phyloP scores from a whole-genome alignment of 2,113 vertebrate species.

The Perccottus glenii region DNA sequence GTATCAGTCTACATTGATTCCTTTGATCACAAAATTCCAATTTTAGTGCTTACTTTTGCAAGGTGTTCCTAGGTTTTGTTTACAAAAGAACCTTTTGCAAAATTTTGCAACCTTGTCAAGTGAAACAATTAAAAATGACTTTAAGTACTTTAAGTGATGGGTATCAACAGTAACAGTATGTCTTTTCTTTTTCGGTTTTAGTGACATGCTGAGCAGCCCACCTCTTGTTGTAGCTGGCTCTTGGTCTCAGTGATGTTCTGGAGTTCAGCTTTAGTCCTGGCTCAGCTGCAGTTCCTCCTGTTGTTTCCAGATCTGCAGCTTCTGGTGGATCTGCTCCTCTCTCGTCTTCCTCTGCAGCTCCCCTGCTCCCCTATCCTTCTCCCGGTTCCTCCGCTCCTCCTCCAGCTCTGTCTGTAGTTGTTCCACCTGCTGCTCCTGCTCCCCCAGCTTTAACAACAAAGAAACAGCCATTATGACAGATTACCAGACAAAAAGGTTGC shows the following conservation, averaged over 20 bases:
- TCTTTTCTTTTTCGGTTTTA: too few relatives aligned
- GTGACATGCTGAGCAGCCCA: constrained; percentile 8
- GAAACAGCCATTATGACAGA: background rate
- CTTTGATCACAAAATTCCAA: too few relatives aligned
- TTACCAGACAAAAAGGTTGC: background rate
- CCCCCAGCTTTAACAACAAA: constrained; percentile 60
- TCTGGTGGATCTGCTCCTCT: constrained; percentile 59
- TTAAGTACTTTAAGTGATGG: too few relatives aligned
- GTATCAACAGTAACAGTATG: too few relatives aligned
- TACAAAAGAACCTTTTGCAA: too few relatives aligned
- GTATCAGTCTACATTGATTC: too few relatives aligned
- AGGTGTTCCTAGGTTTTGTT: too few relatives aligned
- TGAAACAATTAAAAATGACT: too few relatives aligned
- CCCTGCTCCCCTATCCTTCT: constrained; percentile 48
- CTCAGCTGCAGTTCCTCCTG: constrained; percentile 82
- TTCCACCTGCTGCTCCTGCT: constrained; percentile 76
- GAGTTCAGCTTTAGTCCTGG: constrained; percentile 72
- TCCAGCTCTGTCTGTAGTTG: constrained; percentile 75
- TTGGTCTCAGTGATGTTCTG: constrained; percentile 76
- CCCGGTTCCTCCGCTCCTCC: constrained; percentile 67
- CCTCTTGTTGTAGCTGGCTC: constrained; percentile 82
- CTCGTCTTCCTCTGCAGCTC: constrained; percentile 69
- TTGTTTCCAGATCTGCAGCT: constrained; percentile 67
- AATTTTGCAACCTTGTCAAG: too few relatives aligned
- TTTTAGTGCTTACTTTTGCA: too few relatives aligned